A percentile compares a stretch with the other conserved stretches of the same genome.
These are phyloP conservation scores for Ephestia elutella DNA, from an alignment of 1,140 invertebrate species.

Conservation along the genomic window DNA sequence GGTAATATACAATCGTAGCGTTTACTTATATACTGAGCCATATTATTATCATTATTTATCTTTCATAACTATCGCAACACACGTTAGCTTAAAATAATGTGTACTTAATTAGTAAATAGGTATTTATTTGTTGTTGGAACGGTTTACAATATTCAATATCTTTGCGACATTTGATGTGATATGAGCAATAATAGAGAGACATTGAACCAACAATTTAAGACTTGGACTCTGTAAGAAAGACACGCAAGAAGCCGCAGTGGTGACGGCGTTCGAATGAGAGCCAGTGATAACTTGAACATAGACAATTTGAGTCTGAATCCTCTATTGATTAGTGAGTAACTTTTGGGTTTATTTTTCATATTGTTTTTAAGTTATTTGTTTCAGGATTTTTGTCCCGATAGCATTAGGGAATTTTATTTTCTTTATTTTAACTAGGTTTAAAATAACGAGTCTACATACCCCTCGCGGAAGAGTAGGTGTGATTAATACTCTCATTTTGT, in stretches of 20 bases:
- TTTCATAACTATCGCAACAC: constrained; percentile 29
- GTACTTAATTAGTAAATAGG: constrained; percentile 70
- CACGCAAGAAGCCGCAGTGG: constrained; percentile 15
- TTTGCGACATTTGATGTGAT: constrained; percentile 64
- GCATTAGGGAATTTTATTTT: constrained; percentile 74
- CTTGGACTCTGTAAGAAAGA: constrained; percentile 46
- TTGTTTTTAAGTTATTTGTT: constrained; percentile 75
- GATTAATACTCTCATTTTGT: constrained; percentile 71
- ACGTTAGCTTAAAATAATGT: constrained; percentile 16
- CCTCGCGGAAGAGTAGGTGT: constrained; percentile 60
- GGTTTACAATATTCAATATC: constrained; percentile 51
- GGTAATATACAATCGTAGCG: neutral
- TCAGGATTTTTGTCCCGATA: constrained; percentile 74
- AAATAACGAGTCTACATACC: constrained; percentile 59
- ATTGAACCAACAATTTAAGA: constrained; percentile 48
- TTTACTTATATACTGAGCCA: constrained; percentile 30
- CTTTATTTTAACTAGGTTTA: constrained; percentile 66
- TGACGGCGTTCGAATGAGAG: constrained; percentile 19
- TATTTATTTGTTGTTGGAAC: constrained; percentile 62
- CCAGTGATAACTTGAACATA: constrained; percentile 52
- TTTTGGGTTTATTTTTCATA: constrained; percentile 73
- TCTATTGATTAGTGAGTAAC: constrained; percentile 72
- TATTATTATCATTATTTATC: constrained; percentile 59
- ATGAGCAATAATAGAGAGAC: constrained; percentile 69
- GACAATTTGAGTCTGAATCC: constrained; percentile 64